A percentile compares a stretch with the other conserved stretches of the same genome.
These are phyloP conservation scores for Hiodon tergisus DNA, from an alignment of 2,113 vertebrate genomes.

Conservation along the genomic window DNA sequence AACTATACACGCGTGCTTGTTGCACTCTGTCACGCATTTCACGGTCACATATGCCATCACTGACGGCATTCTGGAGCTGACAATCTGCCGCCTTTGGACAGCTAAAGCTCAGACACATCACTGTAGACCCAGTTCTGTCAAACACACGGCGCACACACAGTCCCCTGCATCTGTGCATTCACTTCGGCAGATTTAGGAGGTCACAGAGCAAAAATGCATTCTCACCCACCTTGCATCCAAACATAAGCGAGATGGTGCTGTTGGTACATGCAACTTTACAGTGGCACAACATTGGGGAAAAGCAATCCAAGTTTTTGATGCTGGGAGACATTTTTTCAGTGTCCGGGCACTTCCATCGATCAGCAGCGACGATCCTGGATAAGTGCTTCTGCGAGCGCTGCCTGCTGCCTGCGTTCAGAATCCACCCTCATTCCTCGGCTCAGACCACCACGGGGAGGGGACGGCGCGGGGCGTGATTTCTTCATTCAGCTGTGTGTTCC, in stretches of 20 bases:
- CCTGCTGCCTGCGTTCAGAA: slow-evolving; percentile 50
- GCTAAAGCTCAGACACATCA: not conserved
- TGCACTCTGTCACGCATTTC: too few species aligned
- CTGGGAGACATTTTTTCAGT: slow-evolving; percentile 67
- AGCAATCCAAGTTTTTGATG: slow-evolving; percentile 71
- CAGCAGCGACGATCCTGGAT: slow-evolving; percentile 54
- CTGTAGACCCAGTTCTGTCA: not conserved
- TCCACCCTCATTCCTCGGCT: slow-evolving; percentile 54
- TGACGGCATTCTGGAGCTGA: too few species aligned
- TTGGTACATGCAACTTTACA: slow-evolving; percentile 86
- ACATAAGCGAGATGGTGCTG: slow-evolving; percentile 83
- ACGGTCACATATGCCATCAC: too few species aligned
- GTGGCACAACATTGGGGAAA: slow-evolving; percentile 77
- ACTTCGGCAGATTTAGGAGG: not conserved
- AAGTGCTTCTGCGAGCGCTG: slow-evolving; percentile 51
- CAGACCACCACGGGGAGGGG: slow-evolving; percentile 27
- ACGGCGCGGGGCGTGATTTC: slow-evolving; percentile 2
- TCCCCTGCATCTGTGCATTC: not conserved
- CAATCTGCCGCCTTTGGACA: not conserved
- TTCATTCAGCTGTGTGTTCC: slow-evolving; percentile 22
- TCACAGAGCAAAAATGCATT: slow-evolving; percentile 27
- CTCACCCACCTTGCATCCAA: slow-evolving; percentile 83
- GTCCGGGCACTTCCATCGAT: slow-evolving; percentile 54
- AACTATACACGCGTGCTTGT: too few species aligned
- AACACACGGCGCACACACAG: too few species aligned